Base-by-base conservation (phyloP, 2,888 invertebrate species). In the Hermaeophaga mercurialis region DNA sequence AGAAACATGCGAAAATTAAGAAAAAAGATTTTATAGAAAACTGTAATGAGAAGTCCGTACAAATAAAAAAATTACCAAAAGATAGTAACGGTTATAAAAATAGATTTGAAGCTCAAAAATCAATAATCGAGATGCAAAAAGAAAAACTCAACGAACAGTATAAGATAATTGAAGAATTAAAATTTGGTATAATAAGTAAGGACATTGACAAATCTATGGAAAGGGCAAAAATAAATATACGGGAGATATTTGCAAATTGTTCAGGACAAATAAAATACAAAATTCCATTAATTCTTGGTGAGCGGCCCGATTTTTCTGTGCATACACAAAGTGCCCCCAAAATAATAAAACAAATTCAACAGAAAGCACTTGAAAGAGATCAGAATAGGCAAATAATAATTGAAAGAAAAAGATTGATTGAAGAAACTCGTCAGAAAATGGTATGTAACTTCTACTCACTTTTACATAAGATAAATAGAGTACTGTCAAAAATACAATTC, bases 261-360 rank as follows among this genome's bases (percentile, higher is more conserved):
- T 72, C 73, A 1, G 49, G 57, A 9, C 70, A 69, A 63, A 56
- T 72, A 3, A 82, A 83, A 72, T 78, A 78, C 62, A 76, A 82
- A 66, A 77, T 81, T 1, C 81, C 81, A 60, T 70, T 81, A 22
- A 76, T 80, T 58, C 70, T 80, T 17, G 38, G 54, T 12, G 80
- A 81, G 44, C 80, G 81, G 75, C 61, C 72, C 38, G 59, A 66
- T 58, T 69, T 76, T 50, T 65, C 80, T 46, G 69, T 82, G 39
- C 78, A 79, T 64, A 81, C 82, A 59, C 75, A 81, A 56, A 83
- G 82, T 76, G 84, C 85, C 28, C 89, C 90, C 2, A 85, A 84
- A 71, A 86, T 90, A 70, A 71, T 90, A 38, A 82, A 84, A 71
- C 82, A 86, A 72, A 88, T 90, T 88, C 87, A 90, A 68, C 84